Evolutionary conservation across 2,888 invertebrate genomes (phyloP), one percentile per base, ranked within the genome.

Genomic region (Heteropelma amictum): DNA sequence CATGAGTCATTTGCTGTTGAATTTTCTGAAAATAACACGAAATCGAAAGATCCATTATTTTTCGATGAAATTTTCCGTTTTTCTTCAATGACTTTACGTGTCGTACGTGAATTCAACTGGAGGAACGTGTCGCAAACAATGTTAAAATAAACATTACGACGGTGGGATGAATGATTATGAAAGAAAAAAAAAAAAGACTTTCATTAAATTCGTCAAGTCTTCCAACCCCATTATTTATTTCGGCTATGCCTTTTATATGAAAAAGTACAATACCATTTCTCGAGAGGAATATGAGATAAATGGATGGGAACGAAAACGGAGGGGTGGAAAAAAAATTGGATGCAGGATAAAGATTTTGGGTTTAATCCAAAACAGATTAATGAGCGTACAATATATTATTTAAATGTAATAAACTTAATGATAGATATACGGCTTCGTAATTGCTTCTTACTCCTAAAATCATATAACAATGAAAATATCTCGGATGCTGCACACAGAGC

Each of bases 251-350:
- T 85, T 86, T 87, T 84, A 86, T 87, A 86, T 87, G 86, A 87
- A 87, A 87, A 87, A 86, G 87, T 87, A 87, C 87, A 85, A 84
- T 85, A 87, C 85, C 84, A 84, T 84, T 85, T 87, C 82, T 84
- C 82, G 80, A 85, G 77, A 84, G 81, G 83, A 82, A 82, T 54
- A 68, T 81, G 81, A 84, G 83, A 84, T 83, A 85, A 81, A 85
- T 28, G 53, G 53, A 28, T 56, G 40, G 51, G 35, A 49, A 51
- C 53, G 51, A 70, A 51, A 74, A 40, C 67, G 67, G 64, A 21
- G 49, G 30, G 77, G 79, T 76, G 30, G 69, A 70, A 70, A 78
- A 67, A 74, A 56, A 76, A n/a, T n/a, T n/a, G n/a, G n/a, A n/a
- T 72, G 79, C 10, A n/a, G 21, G 21, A 21, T 45, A 23, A 33